Percentiles rank a stretch among this genome's conserved stretches.
Conservation (phyloP, 2,888 invertebrate species). For the Tridacna gigas region DNA sequence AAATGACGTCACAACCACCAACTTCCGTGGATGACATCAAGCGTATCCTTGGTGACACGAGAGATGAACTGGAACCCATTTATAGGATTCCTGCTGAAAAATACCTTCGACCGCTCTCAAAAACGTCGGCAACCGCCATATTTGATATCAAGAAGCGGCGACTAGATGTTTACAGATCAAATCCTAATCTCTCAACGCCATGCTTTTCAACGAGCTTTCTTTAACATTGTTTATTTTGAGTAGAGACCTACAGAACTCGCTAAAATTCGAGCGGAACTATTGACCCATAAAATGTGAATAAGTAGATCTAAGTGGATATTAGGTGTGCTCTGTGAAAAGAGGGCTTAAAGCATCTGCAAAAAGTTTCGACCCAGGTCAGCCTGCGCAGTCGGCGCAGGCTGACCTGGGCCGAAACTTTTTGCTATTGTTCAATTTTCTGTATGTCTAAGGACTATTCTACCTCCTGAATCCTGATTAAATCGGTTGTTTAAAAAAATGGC, state of each 20-base stretch:
- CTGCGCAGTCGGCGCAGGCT: too few relatives aligned
- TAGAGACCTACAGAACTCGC: not conserved
- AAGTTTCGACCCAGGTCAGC: too few relatives aligned
- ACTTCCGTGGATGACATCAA: conserved; percentile 25
- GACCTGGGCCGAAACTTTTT: too few relatives aligned
- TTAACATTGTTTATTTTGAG: not conserved
- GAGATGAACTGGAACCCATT: conserved; percentile 27
- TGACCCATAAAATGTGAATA: not conserved
- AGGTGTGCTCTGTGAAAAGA: too few relatives aligned
- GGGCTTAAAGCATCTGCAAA: too few relatives aligned
- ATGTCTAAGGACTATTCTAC: too few relatives aligned
- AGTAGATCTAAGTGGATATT: not conserved
- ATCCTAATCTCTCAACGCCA: conserved; percentile 34
- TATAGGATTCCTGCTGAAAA: conserved; percentile 19
- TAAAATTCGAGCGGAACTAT: not conserved
- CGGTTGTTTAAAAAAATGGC: too few relatives aligned
- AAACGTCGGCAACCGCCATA: conserved; percentile 43
- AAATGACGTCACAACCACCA: conserved; percentile 26
- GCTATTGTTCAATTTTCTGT: too few relatives aligned
- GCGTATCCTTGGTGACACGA: conserved; percentile 39
- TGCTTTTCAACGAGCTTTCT: conserved; percentile 26
- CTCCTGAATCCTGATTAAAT: too few relatives aligned
- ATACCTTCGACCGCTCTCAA: not conserved
- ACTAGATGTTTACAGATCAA: conserved; percentile 31
- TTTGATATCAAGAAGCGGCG: conserved; percentile 34